Conservation (phyloP, 2,797 vertebrate species). For the Oceanodroma leucorhoa region DNA sequence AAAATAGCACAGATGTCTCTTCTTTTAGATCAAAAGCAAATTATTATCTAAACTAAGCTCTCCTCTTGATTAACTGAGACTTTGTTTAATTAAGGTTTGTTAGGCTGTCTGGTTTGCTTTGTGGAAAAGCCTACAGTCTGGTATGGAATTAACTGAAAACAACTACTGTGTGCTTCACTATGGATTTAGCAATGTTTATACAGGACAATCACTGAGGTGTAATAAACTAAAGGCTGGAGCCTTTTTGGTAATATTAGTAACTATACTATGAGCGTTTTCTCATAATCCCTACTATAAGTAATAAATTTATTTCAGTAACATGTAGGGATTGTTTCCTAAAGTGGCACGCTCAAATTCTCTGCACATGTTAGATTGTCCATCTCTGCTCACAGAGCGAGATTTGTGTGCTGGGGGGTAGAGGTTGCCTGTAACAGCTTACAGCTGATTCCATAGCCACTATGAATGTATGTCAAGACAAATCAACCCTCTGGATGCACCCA, state of each 20-base stretch:
- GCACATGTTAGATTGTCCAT: background rate
- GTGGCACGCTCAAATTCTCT: background rate
- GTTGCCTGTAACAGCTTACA: background rate
- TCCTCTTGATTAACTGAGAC: constrained; percentile 31
- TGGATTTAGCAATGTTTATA: background rate
- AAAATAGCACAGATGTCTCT: background rate
- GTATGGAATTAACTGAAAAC: constrained; percentile 22
- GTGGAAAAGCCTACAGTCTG: constrained; percentile 23
- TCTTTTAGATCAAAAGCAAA: constrained; percentile 38
- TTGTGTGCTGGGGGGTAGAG: background rate
- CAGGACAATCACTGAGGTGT: background rate
- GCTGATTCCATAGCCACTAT: background rate
- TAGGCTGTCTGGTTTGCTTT: constrained; percentile 53
- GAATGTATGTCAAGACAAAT: background rate
- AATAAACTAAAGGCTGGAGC: background rate
- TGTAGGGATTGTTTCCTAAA: background rate
- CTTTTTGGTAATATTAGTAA: background rate
- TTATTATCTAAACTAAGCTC: constrained; percentile 44
- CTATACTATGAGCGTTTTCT: background rate
- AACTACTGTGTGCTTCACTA: background rate
- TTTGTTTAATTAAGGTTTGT: constrained; percentile 59
- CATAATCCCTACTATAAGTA: background rate
- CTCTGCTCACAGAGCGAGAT: background rate
- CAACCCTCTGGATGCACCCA: background rate
- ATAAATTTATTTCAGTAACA: background rate